Conservation (phyloP, 2,888 invertebrate species). For the Erebia epiphron region DNA sequence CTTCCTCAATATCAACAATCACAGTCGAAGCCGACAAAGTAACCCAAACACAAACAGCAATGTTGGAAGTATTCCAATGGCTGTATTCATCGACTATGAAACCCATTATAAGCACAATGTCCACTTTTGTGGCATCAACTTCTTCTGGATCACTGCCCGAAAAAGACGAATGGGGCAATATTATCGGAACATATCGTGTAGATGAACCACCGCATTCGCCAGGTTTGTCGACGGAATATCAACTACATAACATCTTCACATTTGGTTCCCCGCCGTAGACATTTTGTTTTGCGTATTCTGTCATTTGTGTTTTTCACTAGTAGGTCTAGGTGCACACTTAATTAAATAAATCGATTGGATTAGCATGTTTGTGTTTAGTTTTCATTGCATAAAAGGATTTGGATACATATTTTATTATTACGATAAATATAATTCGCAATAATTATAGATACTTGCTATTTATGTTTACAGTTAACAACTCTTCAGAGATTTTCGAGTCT, state of each 20-base stretch:
- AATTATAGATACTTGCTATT: background rate
- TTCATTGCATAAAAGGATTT: constrained; percentile 25
- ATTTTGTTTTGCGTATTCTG: constrained; percentile 68
- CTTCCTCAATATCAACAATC: constrained; percentile 70
- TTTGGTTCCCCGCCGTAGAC: constrained; percentile 67
- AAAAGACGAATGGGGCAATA: constrained; percentile 78
- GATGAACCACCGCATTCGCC: constrained; percentile 80
- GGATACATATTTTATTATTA: background rate
- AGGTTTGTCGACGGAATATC: constrained; percentile 81
- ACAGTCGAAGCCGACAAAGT: constrained; percentile 73
- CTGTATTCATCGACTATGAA: constrained; percentile 75
- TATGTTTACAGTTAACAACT: constrained; percentile 67
- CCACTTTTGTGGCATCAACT: constrained; percentile 62
- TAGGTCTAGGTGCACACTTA: constrained; percentile 52
- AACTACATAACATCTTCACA: constrained; percentile 58
- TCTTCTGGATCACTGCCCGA: constrained; percentile 63
- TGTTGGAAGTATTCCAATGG: constrained; percentile 81
- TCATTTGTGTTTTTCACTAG: constrained; percentile 47
- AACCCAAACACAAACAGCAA: constrained; percentile 77
- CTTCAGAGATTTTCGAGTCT: constrained; percentile 79
- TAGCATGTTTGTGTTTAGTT: constrained; percentile 42
- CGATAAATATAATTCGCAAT: background rate
- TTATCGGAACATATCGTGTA: constrained; percentile 77
- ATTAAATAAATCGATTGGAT: constrained; percentile 43
- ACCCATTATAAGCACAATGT: constrained; percentile 71